phyloP scores from a whole-genome alignment of 1,140 invertebrate genomes.

The Tetramorium alpestre region DNA sequence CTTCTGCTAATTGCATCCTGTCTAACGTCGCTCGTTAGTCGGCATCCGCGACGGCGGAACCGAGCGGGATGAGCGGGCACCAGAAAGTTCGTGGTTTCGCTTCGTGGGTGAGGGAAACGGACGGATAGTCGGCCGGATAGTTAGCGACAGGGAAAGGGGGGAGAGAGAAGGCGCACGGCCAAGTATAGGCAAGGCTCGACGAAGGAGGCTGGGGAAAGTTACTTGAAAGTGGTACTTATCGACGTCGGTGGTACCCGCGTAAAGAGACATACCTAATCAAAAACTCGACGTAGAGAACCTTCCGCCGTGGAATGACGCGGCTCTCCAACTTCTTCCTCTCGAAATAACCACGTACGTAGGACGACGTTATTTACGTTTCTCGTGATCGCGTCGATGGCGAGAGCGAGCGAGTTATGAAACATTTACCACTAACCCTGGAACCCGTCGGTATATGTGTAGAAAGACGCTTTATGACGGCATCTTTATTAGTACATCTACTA shows the following conservation, averaged over 20 bases:
- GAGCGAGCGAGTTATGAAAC: conserved; percentile 41
- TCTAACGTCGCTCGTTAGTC: conserved; percentile 76
- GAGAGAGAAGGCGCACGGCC: conserved; percentile 24
- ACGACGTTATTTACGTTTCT: conserved; percentile 54
- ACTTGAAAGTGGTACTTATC: conserved; percentile 72
- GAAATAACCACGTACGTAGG: conserved; percentile 53
- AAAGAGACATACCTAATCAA: conserved; percentile 63
- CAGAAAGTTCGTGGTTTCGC: conserved; percentile 66
- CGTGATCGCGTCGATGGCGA: conserved; percentile 46
- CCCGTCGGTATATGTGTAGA: neutral
- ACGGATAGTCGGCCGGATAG: conserved; percentile 53
- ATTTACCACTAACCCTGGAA: conserved; percentile 15
- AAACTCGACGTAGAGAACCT: conserved; percentile 50
- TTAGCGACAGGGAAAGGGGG: conserved; percentile 28
- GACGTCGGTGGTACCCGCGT: conserved; percentile 64
- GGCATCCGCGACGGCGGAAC: conserved; percentile 49
- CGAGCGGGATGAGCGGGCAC: conserved; percentile 3
- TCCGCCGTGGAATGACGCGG: neutral
- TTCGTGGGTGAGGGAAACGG: conserved; percentile 35
- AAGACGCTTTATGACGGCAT: neutral
- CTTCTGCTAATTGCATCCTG: conserved; percentile 78
- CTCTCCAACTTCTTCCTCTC: conserved; percentile 39
- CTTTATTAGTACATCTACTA: conserved; percentile 16
- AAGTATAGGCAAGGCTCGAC: conserved; percentile 35
- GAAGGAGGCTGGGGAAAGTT: conserved; percentile 44